phyloP scores from a whole-genome alignment of 2,113 vertebrate genomes.

The Hippocampus mohnikei region DNA sequence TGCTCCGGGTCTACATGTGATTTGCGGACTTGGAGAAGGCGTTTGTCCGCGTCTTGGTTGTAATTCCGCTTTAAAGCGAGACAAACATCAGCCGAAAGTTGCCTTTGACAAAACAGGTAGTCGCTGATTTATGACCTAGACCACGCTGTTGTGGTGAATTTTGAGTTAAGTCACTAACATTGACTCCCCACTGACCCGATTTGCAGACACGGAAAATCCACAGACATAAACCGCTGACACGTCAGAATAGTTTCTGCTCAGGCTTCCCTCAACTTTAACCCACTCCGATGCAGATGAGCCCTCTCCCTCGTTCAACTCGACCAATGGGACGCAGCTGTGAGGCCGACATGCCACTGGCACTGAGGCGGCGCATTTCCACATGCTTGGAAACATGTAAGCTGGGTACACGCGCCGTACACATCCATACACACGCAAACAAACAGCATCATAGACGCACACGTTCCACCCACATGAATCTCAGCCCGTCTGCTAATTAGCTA shows the following conservation, averaged over 20 bases:
- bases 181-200: constrained; percentile 11
- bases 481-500: too few species aligned
- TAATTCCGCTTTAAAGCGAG: too few species aligned
- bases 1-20: too few species aligned
- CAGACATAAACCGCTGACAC: constrained; percentile 15
- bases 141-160: neutral
- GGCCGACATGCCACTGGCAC: constrained; percentile 47
- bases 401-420: constrained; percentile 17
- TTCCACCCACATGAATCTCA: neutral
- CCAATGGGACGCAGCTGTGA: constrained; percentile 67
- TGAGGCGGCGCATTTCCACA: constrained; percentile 38
- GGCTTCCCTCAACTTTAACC: constrained; percentile 49
- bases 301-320: constrained; percentile 62
- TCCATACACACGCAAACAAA: constrained; percentile 3
- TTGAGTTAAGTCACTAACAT: neutral
- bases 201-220: constrained; percentile 27
- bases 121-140: too few species aligned
- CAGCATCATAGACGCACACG: neutral
- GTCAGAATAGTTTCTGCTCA: constrained; percentile 16
- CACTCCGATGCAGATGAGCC: constrained; percentile 59
- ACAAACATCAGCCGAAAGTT: too few species aligned
- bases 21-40: too few species aligned
- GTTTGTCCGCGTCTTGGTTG: too few species aligned
- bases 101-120: too few species aligned
- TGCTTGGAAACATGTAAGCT: constrained; percentile 33